These are phyloP conservation scores for Potamilus streckersoni DNA, from an alignment of 1,140 invertebrate species.

Conservation along the genomic window DNA sequence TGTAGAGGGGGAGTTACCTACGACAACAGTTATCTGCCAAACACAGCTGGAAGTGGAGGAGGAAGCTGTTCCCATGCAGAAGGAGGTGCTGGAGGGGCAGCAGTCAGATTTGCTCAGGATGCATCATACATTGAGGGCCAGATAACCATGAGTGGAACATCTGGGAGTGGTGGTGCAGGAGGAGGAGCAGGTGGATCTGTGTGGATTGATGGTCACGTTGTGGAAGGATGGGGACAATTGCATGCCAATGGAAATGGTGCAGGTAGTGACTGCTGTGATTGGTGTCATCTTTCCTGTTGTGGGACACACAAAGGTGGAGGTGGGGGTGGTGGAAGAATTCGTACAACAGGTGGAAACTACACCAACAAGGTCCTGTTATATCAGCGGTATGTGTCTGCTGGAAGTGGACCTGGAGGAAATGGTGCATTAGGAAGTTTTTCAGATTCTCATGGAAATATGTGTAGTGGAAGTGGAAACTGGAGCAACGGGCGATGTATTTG, in stretches of 20 bases:
- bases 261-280: slow-evolving; percentile 19
- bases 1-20: slow-evolving; percentile 20
- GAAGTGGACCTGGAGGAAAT: slow-evolving; percentile 10
- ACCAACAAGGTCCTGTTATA: slow-evolving; percentile 42
- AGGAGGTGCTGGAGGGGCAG: slow-evolving; percentile 37
- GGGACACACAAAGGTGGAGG: slow-evolving; percentile 40
- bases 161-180: slow-evolving; percentile 37
- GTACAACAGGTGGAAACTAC: slow-evolving; percentile 37
- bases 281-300: slow-evolving; percentile 17
- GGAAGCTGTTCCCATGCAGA: slow-evolving; percentile 37
- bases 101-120: slow-evolving; percentile 30
- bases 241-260: slow-evolving; percentile 40
- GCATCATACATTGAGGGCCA: slow-evolving; percentile 40
- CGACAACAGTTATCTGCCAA: slow-evolving; percentile 27
- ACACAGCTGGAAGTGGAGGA: slow-evolving; percentile 47
- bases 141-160: slow-evolving; percentile 37
- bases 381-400: slow-evolving; percentile 30
- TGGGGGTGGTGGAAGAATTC: slow-evolving; percentile 50
- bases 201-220: slow-evolving; percentile 47
- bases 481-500: slow-evolving; percentile 35
- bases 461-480: slow-evolving; percentile 44
- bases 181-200: slow-evolving; percentile 51
- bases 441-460: slow-evolving; percentile 28
- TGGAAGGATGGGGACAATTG: slow-evolving; percentile 50
- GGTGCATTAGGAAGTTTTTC: slow-evolving; percentile 28